Percentiles rank a stretch among this genome's conserved stretches.
Conservation (phyloP, 1,140 invertebrate genomes). For the Myzus persicae region DNA sequence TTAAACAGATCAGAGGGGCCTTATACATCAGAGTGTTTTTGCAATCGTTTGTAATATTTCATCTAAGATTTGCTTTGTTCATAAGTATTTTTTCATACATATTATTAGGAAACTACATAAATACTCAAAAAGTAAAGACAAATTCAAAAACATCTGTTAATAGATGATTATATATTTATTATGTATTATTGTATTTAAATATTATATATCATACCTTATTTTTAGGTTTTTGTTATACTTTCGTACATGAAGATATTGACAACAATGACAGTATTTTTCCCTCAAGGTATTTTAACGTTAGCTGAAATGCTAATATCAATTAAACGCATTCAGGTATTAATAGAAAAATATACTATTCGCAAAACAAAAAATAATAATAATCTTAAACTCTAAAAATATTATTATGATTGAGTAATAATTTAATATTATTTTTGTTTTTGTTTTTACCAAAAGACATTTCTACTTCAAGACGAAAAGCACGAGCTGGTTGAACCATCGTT, state of each 20-base stretch:
- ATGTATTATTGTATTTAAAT: background rate
- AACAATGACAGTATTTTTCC: slow-evolving; percentile 79
- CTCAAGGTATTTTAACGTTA: slow-evolving; percentile 70
- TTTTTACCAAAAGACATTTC: slow-evolving; percentile 74
- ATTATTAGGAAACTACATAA: slow-evolving; percentile 73
- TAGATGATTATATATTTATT: too few species aligned
- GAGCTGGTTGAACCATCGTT: background rate
- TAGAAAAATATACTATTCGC: background rate
- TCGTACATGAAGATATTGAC: slow-evolving; percentile 77
- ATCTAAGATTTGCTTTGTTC: slow-evolving; percentile 79
- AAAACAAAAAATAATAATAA: background rate
- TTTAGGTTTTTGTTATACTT: slow-evolving; percentile 75
- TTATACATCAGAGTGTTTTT: slow-evolving; percentile 78
- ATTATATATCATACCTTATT: background rate
- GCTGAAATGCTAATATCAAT: slow-evolving; percentile 74
- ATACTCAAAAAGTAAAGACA: slow-evolving; percentile 74
- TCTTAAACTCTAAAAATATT: background rate
- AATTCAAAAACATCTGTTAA: background rate
- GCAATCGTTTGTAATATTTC: slow-evolving; percentile 77
- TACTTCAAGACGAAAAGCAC: slow-evolving; percentile 72
- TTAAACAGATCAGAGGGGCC: slow-evolving; percentile 73
- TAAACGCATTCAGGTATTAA: slow-evolving; percentile 68
- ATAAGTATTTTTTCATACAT: slow-evolving; percentile 79
- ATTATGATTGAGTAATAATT: background rate
- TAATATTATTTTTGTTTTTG: slow-evolving; percentile 63